phyloP scores from a whole-genome alignment of 2,888 invertebrate species.

The Drosophila mayaguana region DNA sequence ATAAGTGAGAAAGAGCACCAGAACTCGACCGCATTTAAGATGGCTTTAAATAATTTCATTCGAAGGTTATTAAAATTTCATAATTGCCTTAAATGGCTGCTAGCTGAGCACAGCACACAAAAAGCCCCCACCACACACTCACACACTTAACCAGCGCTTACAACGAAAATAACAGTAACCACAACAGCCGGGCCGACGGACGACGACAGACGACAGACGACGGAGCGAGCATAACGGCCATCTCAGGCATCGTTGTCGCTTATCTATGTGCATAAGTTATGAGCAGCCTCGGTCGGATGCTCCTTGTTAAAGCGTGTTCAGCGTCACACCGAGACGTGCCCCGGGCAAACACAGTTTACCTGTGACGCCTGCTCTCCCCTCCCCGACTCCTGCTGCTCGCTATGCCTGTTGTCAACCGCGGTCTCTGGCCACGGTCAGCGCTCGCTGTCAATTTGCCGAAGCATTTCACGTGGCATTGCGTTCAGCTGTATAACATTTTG shows the following conservation, averaged over 20 bases:
- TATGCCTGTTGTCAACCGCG: neutral
- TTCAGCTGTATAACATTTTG: constrained; percentile 56
- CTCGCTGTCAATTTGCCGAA: constrained; percentile 49
- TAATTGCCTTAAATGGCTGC: constrained; percentile 71
- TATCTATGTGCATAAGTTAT: constrained; percentile 81
- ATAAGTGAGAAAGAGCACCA: constrained; percentile 9
- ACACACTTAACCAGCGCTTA: constrained; percentile 27
- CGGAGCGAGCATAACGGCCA: constrained; percentile 7
- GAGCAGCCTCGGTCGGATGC: constrained; percentile 56
- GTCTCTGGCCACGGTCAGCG: constrained; percentile 26
- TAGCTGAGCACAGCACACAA: constrained; percentile 46
- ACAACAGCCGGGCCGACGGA: constrained; percentile 2
- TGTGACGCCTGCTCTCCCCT: no score
- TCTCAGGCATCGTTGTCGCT: constrained; percentile 56
- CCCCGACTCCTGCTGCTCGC: neutral
- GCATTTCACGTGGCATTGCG: constrained; percentile 50
- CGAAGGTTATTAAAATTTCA: constrained; percentile 70
- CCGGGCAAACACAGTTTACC: constrained; percentile 2
- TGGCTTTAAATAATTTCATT: constrained; percentile 64
- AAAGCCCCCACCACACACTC: constrained; percentile 10
- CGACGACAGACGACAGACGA: constrained; percentile 17
- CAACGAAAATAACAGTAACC: constrained; percentile 23
- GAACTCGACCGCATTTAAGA: constrained; percentile 24
- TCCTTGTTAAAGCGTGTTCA: constrained; percentile 71
- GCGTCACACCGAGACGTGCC: constrained; percentile 60